A percentile compares a stretch with the other conserved stretches of the same genome.
These are phyloP conservation scores for Trachymyrmex cornetzi DNA, from an alignment of 1,140 invertebrate species.

Conservation along the genomic window DNA sequence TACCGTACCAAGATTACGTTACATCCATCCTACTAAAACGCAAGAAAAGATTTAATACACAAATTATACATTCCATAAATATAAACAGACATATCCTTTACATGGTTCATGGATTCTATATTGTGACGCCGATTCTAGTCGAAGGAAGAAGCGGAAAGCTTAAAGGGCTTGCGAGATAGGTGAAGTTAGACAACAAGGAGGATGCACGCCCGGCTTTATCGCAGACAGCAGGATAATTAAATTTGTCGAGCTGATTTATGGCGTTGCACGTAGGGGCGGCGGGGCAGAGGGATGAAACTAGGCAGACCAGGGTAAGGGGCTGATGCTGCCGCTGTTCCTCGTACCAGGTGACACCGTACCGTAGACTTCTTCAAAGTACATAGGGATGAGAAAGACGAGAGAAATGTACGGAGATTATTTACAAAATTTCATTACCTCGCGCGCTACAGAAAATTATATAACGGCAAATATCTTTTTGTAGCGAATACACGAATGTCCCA, in stretches of 20 bases:
- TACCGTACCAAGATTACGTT: not conserved
- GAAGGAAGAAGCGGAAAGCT: constrained; percentile 75
- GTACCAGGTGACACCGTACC: constrained; percentile 63
- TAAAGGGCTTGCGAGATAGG: constrained; percentile 79
- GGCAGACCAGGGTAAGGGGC: constrained; percentile 23
- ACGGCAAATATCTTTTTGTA: not conserved
- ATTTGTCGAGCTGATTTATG: constrained; percentile 88
- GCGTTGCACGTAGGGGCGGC: constrained; percentile 70
- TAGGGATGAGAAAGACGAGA: constrained; percentile 16
- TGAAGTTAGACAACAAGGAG: constrained; percentile 81
- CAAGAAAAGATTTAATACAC: constrained; percentile 30
- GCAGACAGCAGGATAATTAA: constrained; percentile 88
- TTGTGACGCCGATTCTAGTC: constrained; percentile 14
- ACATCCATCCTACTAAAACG: not conserved
- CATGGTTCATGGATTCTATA: constrained; percentile 23
- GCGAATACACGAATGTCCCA: not conserved
- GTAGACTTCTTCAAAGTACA: constrained; percentile 1
- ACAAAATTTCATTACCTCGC: constrained; percentile 51
- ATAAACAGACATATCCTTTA: constrained; percentile 55
- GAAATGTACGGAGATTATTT: constrained; percentile 56
- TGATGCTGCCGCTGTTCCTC: constrained; percentile 67
- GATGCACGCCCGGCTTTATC: constrained; percentile 85
- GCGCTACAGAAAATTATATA: constrained; percentile 28
- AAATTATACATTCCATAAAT: constrained; percentile 62
- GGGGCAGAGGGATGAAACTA: constrained; percentile 28